Evolutionary conservation across 53 echinoderm and acorn worm species (phyloP).

Genomic region (Echinarachnius parma): DNA sequence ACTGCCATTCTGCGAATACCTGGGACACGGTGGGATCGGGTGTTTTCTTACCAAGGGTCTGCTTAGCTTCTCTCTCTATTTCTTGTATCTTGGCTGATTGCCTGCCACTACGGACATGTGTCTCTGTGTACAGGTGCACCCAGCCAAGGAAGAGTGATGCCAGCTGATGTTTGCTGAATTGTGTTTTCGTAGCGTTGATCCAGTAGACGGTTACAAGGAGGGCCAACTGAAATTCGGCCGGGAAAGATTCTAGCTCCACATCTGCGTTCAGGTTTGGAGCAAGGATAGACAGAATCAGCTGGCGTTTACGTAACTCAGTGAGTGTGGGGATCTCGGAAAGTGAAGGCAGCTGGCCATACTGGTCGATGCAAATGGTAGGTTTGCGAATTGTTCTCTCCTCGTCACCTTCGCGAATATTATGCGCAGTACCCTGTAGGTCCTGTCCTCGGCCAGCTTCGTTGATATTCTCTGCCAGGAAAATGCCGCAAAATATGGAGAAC

Average conservation of each 20-base stretch:
- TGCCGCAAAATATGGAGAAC: conserved; percentile 1
- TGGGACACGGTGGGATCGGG: no score
- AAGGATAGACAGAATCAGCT: conserved; percentile 21
- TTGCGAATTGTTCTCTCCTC: conserved; percentile 23
- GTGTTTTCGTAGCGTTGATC: no score
- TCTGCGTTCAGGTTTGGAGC: conserved; percentile 11
- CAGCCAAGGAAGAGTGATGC: conserved; percentile 55
- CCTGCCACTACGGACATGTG: no score
- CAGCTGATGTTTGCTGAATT: conserved; percentile 36
- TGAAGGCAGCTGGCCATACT: conserved; percentile 40
- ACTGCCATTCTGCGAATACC: no score
- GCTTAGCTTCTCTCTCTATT: no score
- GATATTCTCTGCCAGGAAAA: no score
- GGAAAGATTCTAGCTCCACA: conserved; percentile 29
- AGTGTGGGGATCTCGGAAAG: conserved; percentile 48
- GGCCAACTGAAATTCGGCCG: conserved; percentile 40
- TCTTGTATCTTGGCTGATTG: no score
- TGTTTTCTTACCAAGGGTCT: no score
- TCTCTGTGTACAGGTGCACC: conserved; percentile 46
- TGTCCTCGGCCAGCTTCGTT: neutral
- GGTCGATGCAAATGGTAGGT: conserved; percentile 24
- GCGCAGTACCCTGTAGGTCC: neutral
- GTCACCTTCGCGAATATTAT: conserved; percentile 19
- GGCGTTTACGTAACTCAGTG: conserved; percentile 13
- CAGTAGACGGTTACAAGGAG: conserved; percentile 51